These are phyloP conservation scores for Hippasteria phrygiana DNA, from an alignment of 53 echinoderm and acorn worm species.

Conservation along the genomic window DNA sequence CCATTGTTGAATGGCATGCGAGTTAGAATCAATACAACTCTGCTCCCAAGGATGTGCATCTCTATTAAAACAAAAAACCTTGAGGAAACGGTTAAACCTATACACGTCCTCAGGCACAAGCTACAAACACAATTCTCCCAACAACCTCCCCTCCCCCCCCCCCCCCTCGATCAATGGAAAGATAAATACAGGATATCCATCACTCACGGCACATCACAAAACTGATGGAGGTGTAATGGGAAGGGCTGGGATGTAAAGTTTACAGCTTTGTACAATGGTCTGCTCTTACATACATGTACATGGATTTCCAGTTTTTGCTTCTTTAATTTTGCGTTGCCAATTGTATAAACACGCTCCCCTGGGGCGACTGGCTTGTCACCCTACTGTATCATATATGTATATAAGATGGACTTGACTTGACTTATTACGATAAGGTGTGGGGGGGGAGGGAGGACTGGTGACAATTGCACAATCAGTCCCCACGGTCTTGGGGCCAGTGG, in stretches of 20 bases:
- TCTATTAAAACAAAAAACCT: background rate
- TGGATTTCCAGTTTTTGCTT: constrained; percentile 57
- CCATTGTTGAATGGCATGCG: constrained; percentile 4
- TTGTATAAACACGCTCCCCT: background rate
- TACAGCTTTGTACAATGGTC: constrained; percentile 46
- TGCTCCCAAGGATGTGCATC: constrained; percentile 19
- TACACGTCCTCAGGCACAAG: background rate
- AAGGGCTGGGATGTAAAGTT: background rate
- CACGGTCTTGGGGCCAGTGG: background rate
- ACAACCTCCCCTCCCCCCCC: too few relatives aligned
- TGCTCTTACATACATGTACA: constrained; percentile 23
- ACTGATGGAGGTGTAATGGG: constrained; percentile 1
- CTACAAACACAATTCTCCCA: constrained; percentile 4
- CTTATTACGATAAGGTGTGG: constrained; percentile 61
- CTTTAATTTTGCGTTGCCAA: constrained; percentile 4
- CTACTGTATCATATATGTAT: constrained; percentile 15
- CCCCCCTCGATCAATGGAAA: constrained; percentile 5
- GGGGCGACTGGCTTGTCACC: background rate
- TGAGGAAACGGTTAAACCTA: background rate
- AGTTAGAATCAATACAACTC: background rate
- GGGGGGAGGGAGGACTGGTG: constrained; percentile 5
- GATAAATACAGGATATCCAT: constrained; percentile 18
- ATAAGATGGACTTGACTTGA: constrained; percentile 9
- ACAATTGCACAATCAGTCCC: constrained; percentile 54
- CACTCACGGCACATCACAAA: background rate